Evolutionary conservation across 2,797 vertebrate genomes (phyloP).

Genomic region (Brotula barbata): DNA sequence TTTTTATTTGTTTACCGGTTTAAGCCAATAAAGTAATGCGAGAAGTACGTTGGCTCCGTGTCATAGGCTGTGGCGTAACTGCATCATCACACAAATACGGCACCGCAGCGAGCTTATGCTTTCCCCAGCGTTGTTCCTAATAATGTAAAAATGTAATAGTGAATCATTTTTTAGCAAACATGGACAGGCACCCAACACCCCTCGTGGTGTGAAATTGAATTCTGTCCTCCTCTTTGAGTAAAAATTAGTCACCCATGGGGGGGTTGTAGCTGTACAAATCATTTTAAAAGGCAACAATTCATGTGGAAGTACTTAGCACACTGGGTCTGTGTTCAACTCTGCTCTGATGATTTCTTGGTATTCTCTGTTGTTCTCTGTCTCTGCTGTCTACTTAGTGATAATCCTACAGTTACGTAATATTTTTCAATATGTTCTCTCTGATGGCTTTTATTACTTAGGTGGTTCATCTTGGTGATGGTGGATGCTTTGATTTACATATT

Average conservation of each 20-base stretch:
- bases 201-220: neutral
- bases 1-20: too few relatives aligned
- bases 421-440: constrained; percentile 8
- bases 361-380: constrained; percentile 11
- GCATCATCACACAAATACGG: too few relatives aligned
- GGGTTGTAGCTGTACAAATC: neutral
- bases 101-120: too few relatives aligned
- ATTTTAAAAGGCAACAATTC: neutral
- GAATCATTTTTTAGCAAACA: too few relatives aligned
- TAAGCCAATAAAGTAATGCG: too few relatives aligned
- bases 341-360: too few relatives aligned
- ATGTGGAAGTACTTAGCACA: constrained; percentile 2
- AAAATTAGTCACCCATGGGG: neutral
- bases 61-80: too few relatives aligned
- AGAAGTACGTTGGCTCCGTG: too few relatives aligned
- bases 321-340: neutral
- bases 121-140: too few relatives aligned
- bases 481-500: constrained; percentile 33
- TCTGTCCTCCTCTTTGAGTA: neutral
- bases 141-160: too few relatives aligned
- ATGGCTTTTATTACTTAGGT: constrained; percentile 14
- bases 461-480: constrained; percentile 14
- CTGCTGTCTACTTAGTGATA: constrained; percentile 11
- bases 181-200: neutral
- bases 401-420: constrained; percentile 8